Percentiles rank a stretch among this genome's conserved stretches.
phyloP scores from a whole-genome alignment of 2,888 invertebrate species.

The Pedicia rivosa region DNA sequence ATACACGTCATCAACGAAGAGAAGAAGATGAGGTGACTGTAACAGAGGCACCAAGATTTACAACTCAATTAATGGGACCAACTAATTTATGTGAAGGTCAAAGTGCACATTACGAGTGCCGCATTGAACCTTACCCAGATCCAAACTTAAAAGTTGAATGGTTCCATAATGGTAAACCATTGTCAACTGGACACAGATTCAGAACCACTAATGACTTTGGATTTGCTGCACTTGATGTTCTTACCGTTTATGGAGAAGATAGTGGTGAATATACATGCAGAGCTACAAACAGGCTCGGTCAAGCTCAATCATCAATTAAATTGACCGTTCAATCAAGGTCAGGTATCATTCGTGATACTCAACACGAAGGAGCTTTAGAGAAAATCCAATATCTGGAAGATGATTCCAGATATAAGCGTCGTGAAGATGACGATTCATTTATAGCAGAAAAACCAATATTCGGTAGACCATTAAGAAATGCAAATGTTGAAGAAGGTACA shows the following conservation, averaged over 20 bases:
- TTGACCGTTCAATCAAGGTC: constrained; percentile 69
- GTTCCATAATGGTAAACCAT: constrained; percentile 83
- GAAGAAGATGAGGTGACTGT: constrained; percentile 68
- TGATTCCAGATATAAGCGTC: constrained; percentile 57
- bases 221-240: constrained; percentile 88
- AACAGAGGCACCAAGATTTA: constrained; percentile 71
- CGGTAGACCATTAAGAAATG: constrained; percentile 73
- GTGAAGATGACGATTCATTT: constrained; percentile 54
- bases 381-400: constrained; percentile 88
- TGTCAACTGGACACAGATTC: constrained; percentile 78
- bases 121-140: constrained; percentile 86
- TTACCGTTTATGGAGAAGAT: constrained; percentile 87
- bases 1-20: constrained; percentile 58
- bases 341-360: constrained; percentile 75
- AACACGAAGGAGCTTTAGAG: constrained; percentile 81
- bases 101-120: constrained; percentile 84
- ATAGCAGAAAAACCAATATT: constrained; percentile 78
- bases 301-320: constrained; percentile 65
- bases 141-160: constrained; percentile 78
- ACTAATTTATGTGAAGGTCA: constrained; percentile 72
- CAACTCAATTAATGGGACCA: constrained; percentile 73
- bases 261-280: constrained; percentile 82
- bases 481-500: constrained; percentile 69
- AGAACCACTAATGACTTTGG: constrained; percentile 93
- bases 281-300: constrained; percentile 72